Base-by-base conservation (phyloP, 2,113 vertebrate species). In the Cyprinodon brontotheroides region DNA sequence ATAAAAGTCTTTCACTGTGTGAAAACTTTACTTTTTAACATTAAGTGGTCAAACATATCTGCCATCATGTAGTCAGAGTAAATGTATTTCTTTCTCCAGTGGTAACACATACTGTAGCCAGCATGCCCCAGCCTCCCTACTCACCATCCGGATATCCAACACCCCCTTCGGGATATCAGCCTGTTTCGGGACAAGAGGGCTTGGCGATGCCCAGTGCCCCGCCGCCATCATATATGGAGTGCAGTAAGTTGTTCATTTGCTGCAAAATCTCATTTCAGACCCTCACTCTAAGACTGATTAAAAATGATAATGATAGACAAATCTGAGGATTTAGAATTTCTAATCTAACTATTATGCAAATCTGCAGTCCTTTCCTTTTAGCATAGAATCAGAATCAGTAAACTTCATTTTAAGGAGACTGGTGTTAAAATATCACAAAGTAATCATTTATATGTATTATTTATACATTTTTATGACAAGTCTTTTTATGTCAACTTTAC, bases 221-320 rank as follows among this genome's bases (percentile, higher is more conserved):
- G 2, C 90, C 96, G 1, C 96, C 94, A 0, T 88, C 95, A 29
- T 97, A 97, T 70, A 78, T 94, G 1, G 95, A 95, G 74, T 89
- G 89, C 0, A 6, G 96, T 91, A 80, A 92, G 91, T 78, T 61
- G 57, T 50, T 61, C 37, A 17, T 62, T 62, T 17, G 17, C 20
- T 57, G 8, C 17, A 3, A 1, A 57, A 57, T 20, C 50, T 15
- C 38, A 38, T 17, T 62, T 62, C 3, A 38, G 17, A 38, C 12
- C 17, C 12, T 62, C 1, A 50, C 45, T 37, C 0, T 37, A 47
- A 48, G 20, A 37, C 17, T 48, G 5, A 17, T 13, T 66, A 11
- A 47, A 15, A 65, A 36, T 65, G 17, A 57, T 8, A 57, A 10
- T 57, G 14, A 9, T 2, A 57, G 8, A 20, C 20, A 3, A 9